Evolutionary conservation across 2,113 vertebrate genomes (phyloP), one percentile per base, ranked within the genome.

Genomic region (Rutilus rutilus): DNA sequence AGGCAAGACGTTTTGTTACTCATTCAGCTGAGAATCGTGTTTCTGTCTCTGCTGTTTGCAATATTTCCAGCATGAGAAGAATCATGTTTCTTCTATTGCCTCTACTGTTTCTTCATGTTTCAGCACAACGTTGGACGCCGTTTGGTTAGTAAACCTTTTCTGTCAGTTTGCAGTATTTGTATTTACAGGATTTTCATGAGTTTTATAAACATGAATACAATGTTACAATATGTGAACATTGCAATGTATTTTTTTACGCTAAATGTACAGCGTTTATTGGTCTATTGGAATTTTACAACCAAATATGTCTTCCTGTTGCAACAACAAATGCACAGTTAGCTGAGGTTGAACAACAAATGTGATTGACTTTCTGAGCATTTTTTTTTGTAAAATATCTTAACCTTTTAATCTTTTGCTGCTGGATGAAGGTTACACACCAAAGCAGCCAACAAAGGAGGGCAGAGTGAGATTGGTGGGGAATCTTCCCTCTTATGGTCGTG

Each of bases 401-500:
- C 10, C 27, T 78, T 17, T 62, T 1, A 27, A 42, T 67, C 17
- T 69, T 82, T 8, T 23, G 15, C 12, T 8, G 6, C 42, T 69
- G 19, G 62, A 2, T 89, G 19, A 60, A 89, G 88, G 52, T 54
- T 6, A 3, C 33, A 25, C 39, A 23, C 2, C 25, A 45, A 87
- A 39, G 1, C 50, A n/a, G 0, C 27, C 12, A 6, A 25, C 7
- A 2, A 33, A 60, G 27, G 91, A 94, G 7, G 88, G 93, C 54
- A 90, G 91, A 0, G 10, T 92, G 27, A 86, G 94, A 9, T 91
- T 97, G 86, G 91, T 73, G 0, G 86, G 91, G 0, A 91, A 91
- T 1, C 23, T 36, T 0, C 0, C 27, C 33, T 91, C 86, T 0
- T 89, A 94, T 84, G 96, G 96, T 25, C 92, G 94, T 0, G 96